phyloP scores from a whole-genome alignment of 2,797 vertebrate species.

The Pseudotriccus pelzelni region DNA sequence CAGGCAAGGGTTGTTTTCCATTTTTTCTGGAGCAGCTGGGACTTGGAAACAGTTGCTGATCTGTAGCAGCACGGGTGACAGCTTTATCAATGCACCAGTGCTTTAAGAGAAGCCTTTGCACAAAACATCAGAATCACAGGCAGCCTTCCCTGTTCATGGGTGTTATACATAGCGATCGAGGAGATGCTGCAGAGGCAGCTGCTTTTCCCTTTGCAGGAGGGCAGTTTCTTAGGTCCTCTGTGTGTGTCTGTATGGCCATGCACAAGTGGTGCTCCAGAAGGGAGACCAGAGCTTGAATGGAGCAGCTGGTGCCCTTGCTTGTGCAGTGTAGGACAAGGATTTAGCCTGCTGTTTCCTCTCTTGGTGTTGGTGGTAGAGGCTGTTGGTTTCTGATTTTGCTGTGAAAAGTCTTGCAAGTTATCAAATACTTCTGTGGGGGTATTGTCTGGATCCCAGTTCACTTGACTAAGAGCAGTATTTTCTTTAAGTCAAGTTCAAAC shows the following conservation, averaged over 20 bases:
- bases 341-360: background rate
- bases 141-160: background rate
- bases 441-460: background rate
- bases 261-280: background rate
- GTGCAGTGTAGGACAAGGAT: background rate
- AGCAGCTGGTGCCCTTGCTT: background rate
- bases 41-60: background rate
- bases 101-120: background rate
- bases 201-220: background rate
- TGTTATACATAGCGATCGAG: fast-evolving
- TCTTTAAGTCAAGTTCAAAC: background rate
- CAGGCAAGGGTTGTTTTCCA: background rate
- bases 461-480: background rate
- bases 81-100: background rate
- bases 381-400: background rate
- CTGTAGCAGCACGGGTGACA: background rate
- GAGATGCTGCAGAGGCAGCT: background rate
- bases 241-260: background rate
- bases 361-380: background rate
- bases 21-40: slow-evolving; percentile 14
- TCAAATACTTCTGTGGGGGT: background rate
- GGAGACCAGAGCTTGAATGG: fast-evolving
- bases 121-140: fast-evolving
- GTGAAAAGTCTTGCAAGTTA: background rate
- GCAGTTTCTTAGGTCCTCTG: background rate